Conservation (phyloP, 2,888 invertebrate species). For the Micoletzkya japonica region DNA sequence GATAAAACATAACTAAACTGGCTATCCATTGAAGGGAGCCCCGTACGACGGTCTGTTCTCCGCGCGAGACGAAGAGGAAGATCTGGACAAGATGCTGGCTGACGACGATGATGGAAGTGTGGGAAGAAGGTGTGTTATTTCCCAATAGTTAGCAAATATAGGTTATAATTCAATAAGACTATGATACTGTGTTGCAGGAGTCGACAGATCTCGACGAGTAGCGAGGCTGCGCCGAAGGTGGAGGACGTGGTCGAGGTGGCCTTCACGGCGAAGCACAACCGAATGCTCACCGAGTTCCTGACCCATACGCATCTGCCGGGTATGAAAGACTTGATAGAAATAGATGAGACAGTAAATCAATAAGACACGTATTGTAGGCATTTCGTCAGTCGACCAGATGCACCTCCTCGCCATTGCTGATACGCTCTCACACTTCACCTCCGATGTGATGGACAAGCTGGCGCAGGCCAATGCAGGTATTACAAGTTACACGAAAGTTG, state of each 20-base stretch:
- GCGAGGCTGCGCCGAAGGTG: neutral
- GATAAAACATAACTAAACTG: conserved; percentile 22
- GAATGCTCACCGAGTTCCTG: conserved; percentile 82
- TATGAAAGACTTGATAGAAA: too few relatives aligned
- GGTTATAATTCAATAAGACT: neutral
- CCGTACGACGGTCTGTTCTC: conserved; percentile 85
- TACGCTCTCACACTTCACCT: conserved; percentile 74
- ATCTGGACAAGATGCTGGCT: conserved; percentile 75
- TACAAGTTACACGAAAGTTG: conserved; percentile 53
- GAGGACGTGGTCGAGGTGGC: conserved; percentile 31
- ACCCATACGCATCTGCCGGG: conserved; percentile 75
- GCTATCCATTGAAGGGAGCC: too few relatives aligned
- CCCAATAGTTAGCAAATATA: neutral
- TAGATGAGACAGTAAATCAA: neutral
- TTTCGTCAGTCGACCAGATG: conserved; percentile 97
- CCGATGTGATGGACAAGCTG: conserved; percentile 67
- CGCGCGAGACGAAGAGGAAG: conserved; percentile 72
- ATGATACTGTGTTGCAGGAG: conserved; percentile 7
- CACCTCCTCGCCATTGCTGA: conserved; percentile 97
- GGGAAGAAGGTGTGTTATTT: neutral
- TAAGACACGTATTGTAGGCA: conserved; percentile 73
- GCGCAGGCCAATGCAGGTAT: conserved; percentile 73
- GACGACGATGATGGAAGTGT: conserved; percentile 72
- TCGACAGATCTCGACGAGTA: conserved; percentile 19
- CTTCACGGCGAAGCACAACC: conserved; percentile 46